phyloP scores from a whole-genome alignment of 1,140 invertebrate species.

The Gerris buenoi region DNA sequence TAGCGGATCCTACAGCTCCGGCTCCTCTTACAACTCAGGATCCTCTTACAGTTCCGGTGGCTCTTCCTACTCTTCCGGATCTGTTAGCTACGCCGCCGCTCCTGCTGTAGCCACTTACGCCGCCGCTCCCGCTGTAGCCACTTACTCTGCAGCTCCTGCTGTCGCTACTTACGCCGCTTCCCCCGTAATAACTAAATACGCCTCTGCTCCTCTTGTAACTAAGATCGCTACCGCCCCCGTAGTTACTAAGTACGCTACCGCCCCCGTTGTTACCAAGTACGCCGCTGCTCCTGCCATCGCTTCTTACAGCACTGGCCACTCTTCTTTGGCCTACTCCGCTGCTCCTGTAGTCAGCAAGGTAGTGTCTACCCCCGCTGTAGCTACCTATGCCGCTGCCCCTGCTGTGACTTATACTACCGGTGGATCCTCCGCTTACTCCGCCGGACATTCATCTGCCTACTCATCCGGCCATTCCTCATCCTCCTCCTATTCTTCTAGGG shows the following conservation, averaged over 20 bases:
- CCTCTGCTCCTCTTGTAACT: constrained; percentile 9
- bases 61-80: not conserved
- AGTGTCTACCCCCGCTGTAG: not conserved
- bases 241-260: not conserved
- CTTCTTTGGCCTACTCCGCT: not conserved
- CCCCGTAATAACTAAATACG: not conserved
- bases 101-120: constrained; percentile 2
- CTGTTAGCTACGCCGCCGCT: not conserved
- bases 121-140: constrained; percentile 5
- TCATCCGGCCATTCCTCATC: constrained; percentile 5
- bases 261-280: constrained; percentile 1
- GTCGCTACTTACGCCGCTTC: too few relatives aligned
- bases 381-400: constrained; percentile 10
- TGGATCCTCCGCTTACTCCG: constrained; percentile 6
- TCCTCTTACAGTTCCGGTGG: not conserved
- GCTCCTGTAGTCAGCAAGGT: not conserved
- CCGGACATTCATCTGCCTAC: constrained; percentile 3
- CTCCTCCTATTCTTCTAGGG: constrained; percentile 8
- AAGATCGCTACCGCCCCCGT: not conserved
- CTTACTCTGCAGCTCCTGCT: not conserved
- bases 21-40: not conserved
- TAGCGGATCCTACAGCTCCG: not conserved
- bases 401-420: constrained; percentile 4
- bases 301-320: not conserved
- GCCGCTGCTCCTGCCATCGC: constrained; percentile 5